Evolutionary conservation across 2,888 invertebrate genomes (phyloP), one percentile per base, ranked within the genome.

Genomic region (Epinotia brunnichana): DNA sequence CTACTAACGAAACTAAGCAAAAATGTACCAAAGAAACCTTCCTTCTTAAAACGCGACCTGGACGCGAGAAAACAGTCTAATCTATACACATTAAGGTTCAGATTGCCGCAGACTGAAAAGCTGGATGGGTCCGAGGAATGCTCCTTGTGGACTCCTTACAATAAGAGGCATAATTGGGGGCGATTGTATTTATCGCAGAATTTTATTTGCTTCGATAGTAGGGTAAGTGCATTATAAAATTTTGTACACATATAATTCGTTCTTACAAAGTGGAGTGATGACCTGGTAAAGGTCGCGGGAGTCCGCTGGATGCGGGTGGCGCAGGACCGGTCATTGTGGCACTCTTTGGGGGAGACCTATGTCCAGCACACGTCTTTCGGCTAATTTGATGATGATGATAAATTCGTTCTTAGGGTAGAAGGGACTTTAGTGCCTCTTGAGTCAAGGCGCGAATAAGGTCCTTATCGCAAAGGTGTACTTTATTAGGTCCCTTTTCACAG

Each of bases 61-160:
- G 99, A 99, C 87, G 99, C 99, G 0, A 94, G 98, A 79, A 97
- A 98, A 75, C 97, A 98, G 82, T 99, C 98, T 21, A 99, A 99
- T 88, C 95, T 97, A 54, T 99, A 98, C 88, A 95, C 97, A 48
- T 91, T 97, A 78, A 94, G 96, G 82, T 98, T 98, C 84, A 94
- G 98, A 77, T 94, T 99, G 78, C 99, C 99, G 0, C 95, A 96
- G 74, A 94, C 93, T 39, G 99, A 99, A 91, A 98, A 98, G 87
- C 92, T 99, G 73, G 99, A 99, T 90, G 99, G 99, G 0, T 96
- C 97, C 59, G 97, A 97, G 69, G 97, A 97, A 82, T 98, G 98
- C 83, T 96, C 97, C 11, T 91, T 99, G 69, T 98, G 98, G 96
- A 98, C 99, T 1, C 99, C 99, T 0, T 99, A 97, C 86, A 97